These are phyloP conservation scores for Atta texana DNA, from an alignment of 1,140 invertebrate species.

Conservation along the genomic window DNA sequence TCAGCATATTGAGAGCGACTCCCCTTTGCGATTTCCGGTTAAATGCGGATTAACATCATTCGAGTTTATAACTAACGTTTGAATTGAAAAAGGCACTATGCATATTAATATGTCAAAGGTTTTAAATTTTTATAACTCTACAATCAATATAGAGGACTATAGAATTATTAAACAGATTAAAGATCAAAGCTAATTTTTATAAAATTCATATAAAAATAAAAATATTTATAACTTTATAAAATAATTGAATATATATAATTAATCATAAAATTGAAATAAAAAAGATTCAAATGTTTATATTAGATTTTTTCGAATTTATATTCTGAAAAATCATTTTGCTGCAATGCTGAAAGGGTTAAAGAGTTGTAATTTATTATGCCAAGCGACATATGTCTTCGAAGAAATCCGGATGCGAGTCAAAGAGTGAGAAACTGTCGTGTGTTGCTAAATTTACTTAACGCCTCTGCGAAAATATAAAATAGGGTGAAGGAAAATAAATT, in stretches of 20 bases:
- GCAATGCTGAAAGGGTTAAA: constrained; percentile 32
- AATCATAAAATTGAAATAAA: background rate
- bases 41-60: constrained; percentile 37
- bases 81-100: constrained; percentile 21
- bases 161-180: background rate
- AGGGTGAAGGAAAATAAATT: constrained; percentile 20
- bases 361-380: constrained; percentile 42
- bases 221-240: constrained; percentile 13
- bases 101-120: constrained; percentile 1
- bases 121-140: background rate
- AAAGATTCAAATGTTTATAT: background rate
- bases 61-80: constrained; percentile 43
- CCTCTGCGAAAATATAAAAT: constrained; percentile 27
- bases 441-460: constrained; percentile 51
- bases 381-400: constrained; percentile 40
- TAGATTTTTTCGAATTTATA: background rate
- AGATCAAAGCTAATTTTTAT: constrained; percentile 27
- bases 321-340: constrained; percentile 6
- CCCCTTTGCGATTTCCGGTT: constrained; percentile 22
- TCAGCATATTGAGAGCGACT: constrained; percentile 7
- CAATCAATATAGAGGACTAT: background rate
- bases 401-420: constrained; percentile 29
- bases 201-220: background rate
- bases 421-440: background rate
- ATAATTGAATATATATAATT: background rate